phyloP scores from a whole-genome alignment of 1,140 invertebrate species.

The Metopolophium dirhodum region DNA sequence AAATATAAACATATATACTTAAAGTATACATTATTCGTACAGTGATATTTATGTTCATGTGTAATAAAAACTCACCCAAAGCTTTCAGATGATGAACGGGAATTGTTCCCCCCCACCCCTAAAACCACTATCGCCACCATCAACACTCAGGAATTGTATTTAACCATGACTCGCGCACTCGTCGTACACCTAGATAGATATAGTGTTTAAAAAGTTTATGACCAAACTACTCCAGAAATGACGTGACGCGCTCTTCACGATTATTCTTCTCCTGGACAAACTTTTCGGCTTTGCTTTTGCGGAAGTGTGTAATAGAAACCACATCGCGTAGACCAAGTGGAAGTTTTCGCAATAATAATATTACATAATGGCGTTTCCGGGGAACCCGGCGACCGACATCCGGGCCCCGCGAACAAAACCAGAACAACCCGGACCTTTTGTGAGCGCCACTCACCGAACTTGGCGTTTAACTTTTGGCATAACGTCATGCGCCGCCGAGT shows the following conservation, averaged over 20 bases:
- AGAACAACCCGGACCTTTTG: conserved; percentile 13
- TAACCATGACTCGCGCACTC: neutral
- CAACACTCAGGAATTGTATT: neutral
- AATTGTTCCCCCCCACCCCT: neutral
- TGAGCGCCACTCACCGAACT: conserved; percentile 10
- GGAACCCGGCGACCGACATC: neutral
- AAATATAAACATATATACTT: too few species aligned
- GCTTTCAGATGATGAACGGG: neutral
- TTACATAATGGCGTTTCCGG: conserved; percentile 42
- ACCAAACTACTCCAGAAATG: neutral
- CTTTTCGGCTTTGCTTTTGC: neutral
- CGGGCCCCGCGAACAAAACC: neutral
- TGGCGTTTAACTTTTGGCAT: conserved; percentile 42
- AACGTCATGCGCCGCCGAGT: neutral
- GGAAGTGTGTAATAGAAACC: conserved; percentile 12
- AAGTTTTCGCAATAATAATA: conserved; percentile 40
- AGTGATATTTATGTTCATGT: neutral
- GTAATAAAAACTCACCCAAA: neutral
- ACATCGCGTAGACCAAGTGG: neutral
- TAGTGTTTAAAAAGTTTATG: neutral
- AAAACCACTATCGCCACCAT: neutral
- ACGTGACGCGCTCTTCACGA: neutral
- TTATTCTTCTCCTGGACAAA: neutral
- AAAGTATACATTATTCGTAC: neutral
- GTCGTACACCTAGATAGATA: neutral